A percentile compares a stretch with the other conserved stretches of the same genome.
These are phyloP conservation scores for Collichthys lucidus DNA, from an alignment of 2,113 vertebrate species.

Conservation along the genomic window DNA sequence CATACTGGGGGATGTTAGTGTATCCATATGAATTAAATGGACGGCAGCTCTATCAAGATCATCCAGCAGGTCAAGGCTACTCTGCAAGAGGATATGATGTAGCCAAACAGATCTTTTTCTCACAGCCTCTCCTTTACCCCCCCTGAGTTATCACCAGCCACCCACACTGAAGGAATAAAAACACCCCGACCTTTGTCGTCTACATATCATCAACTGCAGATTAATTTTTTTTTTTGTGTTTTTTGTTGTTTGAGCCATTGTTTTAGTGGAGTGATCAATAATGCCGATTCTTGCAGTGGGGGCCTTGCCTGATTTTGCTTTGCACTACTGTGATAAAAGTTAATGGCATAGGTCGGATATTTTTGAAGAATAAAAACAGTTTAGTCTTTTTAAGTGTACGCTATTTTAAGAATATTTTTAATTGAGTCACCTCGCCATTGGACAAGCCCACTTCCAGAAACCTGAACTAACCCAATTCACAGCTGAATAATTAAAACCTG, in stretches of 20 bases:
- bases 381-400: no score
- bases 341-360: background rate
- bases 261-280: background rate
- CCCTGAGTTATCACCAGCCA: slow-evolving; percentile 31
- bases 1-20: slow-evolving; percentile 57
- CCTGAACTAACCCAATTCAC: background rate
- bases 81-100: slow-evolving; percentile 68
- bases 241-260: background rate
- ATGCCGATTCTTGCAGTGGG: background rate
- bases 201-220: slow-evolving; percentile 1
- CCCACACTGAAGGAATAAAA: slow-evolving; percentile 11
- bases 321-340: background rate
- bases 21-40: slow-evolving; percentile 78
- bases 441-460: no score
- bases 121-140: slow-evolving; percentile 9
- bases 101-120: slow-evolving; percentile 41
- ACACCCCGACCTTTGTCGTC: background rate
- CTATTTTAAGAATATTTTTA: no score
- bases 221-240: background rate
- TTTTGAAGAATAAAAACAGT: no score
- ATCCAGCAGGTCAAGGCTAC: slow-evolving; percentile 67
- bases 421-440: no score
- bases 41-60: slow-evolving; percentile 73
- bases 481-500: background rate
- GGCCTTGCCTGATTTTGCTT: background rate